Base-by-base conservation (phyloP, 2,113 vertebrate genomes). In the Strix aluco region DNA sequence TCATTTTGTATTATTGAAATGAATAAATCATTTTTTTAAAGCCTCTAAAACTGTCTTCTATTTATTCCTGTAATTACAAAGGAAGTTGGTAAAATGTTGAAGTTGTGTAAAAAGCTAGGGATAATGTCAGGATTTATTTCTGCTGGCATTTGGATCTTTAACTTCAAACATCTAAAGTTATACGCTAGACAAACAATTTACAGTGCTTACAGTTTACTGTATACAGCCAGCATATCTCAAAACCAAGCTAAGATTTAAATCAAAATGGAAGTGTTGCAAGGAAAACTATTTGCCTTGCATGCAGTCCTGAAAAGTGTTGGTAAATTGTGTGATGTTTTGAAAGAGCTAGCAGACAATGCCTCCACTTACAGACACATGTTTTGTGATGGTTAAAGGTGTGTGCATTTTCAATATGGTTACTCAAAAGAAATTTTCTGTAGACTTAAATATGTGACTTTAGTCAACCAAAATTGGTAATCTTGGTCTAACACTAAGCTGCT, bases 401-500 rank as follows among this genome's bases (percentile, higher is more conserved):
- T 42, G 11, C 10, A 19, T 38, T 54, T 67, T 63, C 51, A 42
- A 25, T 32, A 63, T 2, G 9, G 26, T 25, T 70, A 25, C 30
- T 63, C 34, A n/a, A 30, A 67, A 66, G 2, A 59, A 34, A 2
- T 32, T 55, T 89, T 57, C 38, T 40, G 8, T 20, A 54, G 34
- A 38, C 4, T 26, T 63, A 40, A 55, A 46, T 4, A 26, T 1
- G 4, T 30, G 23, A 57, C 21, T 67, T 55, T 5, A 49, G 30
- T 30, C 32, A 67, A 66, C 3, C 5, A 55, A 81, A 38, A 2
- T 61, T 71, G 4, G 11, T 42, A 85, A 81, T 30, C 57, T 67
- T 74, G 52, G 8, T 14, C 47, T 58, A 66, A 42, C 0, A 0
- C 1, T 86, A 73, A 83, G 8, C 10, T 65, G 44, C 10, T 80